Evolutionary conservation across 1,140 invertebrate species (phyloP).

Genomic region (Bombus turneri): DNA sequence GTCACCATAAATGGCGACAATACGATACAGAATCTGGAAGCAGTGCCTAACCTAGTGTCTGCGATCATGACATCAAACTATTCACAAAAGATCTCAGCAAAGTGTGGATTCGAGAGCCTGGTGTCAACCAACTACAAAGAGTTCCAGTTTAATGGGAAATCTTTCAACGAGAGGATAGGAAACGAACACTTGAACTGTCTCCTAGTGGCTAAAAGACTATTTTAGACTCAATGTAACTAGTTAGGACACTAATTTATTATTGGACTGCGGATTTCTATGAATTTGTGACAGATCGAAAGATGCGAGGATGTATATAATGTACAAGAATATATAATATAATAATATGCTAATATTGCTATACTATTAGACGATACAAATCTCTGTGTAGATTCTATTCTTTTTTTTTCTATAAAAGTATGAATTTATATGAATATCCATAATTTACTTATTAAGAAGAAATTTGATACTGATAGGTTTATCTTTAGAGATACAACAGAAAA

Average conservation of each 20-base stretch:
- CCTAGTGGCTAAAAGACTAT: slow-evolving; percentile 73
- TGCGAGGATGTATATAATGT: no score
- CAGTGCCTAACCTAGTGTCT: slow-evolving; percentile 83
- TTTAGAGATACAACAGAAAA: neutral
- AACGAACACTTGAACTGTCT: slow-evolving; percentile 71
- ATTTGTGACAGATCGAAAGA: neutral
- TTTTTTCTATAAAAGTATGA: neutral
- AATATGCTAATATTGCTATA: no score
- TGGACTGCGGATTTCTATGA: neutral
- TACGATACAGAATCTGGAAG: slow-evolving; percentile 77
- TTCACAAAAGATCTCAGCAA: slow-evolving; percentile 83
- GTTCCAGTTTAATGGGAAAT: slow-evolving; percentile 83
- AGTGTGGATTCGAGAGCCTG: slow-evolving; percentile 82
- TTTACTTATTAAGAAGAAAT: neutral
- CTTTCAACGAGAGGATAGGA: slow-evolving; percentile 82
- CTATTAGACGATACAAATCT: no score
- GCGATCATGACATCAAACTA: slow-evolving; percentile 84
- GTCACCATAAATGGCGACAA: slow-evolving; percentile 70
- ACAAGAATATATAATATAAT: no score
- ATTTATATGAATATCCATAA: neutral
- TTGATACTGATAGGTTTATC: neutral
- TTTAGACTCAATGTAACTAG: neutral
- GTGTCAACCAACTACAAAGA: slow-evolving; percentile 80
- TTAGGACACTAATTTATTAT: neutral
- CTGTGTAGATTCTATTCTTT: neutral